Base-by-base conservation (phyloP, 2,113 vertebrate genomes). In the Procapra przewalskii region DNA sequence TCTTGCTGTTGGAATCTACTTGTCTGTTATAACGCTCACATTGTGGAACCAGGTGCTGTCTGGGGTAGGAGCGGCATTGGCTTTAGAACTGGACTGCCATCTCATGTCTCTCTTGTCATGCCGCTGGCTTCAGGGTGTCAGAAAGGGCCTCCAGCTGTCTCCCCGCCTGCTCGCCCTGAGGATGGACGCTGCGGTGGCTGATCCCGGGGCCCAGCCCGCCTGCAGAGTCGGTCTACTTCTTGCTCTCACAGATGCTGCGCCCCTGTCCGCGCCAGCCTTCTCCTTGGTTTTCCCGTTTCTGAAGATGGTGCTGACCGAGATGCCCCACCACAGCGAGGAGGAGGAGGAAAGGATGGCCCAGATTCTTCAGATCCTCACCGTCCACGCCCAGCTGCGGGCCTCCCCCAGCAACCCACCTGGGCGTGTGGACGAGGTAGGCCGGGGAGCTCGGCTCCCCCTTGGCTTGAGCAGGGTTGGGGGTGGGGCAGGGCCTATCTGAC, bases 261-360 rank as follows among this genome's bases (percentile, higher is more conserved):
- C 99, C 0, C 97, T 99, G 92, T 98, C 99, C 0, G 99, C 99
- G 10, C 99, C 99, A 84, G 99, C 99, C 4, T 99, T 99, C 97
- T 99, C 99, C 96, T 99, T 99, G 95, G 99, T 99, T 98, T 99
- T 99, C 98, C 99, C 99, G 4, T 99, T 99, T 81, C 98, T 99
- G 45, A 99, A 99, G 96, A 99, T 98, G 1, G 99, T 99, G 96
- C 99, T 99, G 97, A 99, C 97, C 15, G 99, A 99, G 93, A 99
- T 99, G 52, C 98, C 99, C 16, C 98, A 98, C 95, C 99, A 99
- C 97, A 99, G 98, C 0, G 99, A 99, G 97, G 99, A 99, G 96
- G 98, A 97, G 0, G 99, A 99, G 95, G 98, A 98, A 77, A 98
- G 99, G 90, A 98, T 99, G 99, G 99, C 98, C 96, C 99, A 99